phyloP scores from a whole-genome alignment of 2,797 vertebrate species.

The Microchirus variegatus region DNA sequence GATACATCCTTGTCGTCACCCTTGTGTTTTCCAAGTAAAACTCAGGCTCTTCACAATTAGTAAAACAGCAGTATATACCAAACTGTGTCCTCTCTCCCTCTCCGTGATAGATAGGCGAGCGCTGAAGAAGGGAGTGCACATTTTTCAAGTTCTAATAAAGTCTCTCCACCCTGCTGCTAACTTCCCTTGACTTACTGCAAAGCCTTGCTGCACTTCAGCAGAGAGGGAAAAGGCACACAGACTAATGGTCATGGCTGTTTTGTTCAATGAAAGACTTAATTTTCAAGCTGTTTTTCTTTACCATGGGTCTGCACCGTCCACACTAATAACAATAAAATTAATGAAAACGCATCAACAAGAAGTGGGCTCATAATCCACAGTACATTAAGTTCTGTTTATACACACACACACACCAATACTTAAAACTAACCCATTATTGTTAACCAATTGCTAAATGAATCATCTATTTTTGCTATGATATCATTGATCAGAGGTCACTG shows the following conservation, averaged over 20 bases:
- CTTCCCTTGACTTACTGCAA: conserved; percentile 10
- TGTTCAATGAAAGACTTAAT: conserved; percentile 8
- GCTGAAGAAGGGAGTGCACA: neutral
- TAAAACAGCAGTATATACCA: conserved; percentile 32
- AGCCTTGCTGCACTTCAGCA: neutral
- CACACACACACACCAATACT: neutral
- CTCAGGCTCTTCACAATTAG: conserved; percentile 39
- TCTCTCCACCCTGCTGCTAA: conserved; percentile 18
- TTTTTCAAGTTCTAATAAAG: conserved; percentile 43
- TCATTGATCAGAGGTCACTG: too few species aligned
- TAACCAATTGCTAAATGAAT: too few species aligned
- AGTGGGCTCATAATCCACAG: neutral
- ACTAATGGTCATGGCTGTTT: conserved; percentile 1
- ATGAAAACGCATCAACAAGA: neutral
- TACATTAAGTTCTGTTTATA: neutral
- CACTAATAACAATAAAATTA: conserved; percentile 3
- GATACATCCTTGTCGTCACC: conserved; percentile 42
- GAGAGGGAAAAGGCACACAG: neutral
- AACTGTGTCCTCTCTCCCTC: neutral
- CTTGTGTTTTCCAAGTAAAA: conserved; percentile 33
- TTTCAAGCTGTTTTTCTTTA: conserved; percentile 1
- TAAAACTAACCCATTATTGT: too few species aligned
- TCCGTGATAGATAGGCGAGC: conserved; percentile 12
- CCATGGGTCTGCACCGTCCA: neutral
- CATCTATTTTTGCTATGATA: too few species aligned